Conservation (phyloP, 2,113 vertebrate genomes). For the Gobius niger region DNA sequence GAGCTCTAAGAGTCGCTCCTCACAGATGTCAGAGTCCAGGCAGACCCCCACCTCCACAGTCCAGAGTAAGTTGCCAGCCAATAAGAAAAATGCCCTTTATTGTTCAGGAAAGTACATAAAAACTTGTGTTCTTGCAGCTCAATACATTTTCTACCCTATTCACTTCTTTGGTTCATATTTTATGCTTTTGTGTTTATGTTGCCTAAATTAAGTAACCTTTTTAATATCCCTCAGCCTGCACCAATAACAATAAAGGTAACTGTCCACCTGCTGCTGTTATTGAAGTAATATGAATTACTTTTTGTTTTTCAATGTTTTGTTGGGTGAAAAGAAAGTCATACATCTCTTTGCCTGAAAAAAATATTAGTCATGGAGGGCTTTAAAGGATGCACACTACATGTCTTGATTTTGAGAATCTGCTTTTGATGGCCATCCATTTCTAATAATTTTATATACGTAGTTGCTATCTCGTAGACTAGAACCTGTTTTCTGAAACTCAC, state of each 20-base stretch:
- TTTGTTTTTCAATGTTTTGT: slow-evolving; percentile 55
- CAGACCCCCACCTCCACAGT: slow-evolving; percentile 81
- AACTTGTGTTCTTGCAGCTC: slow-evolving; percentile 7
- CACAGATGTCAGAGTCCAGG: slow-evolving; percentile 79
- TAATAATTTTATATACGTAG: slow-evolving; percentile 52
- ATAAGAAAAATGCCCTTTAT: slow-evolving; percentile 30
- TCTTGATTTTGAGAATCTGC: slow-evolving; percentile 6
- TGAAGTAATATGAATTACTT: slow-evolving; percentile 59
- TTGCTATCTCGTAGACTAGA: slow-evolving; percentile 52
- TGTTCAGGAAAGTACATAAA: slow-evolving; percentile 32
- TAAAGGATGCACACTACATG: slow-evolving; percentile 24
- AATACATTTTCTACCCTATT: slow-evolving; percentile 13
- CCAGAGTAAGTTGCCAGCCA: slow-evolving; percentile 81
- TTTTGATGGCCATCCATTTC: slow-evolving; percentile 62
- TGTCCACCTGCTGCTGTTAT: slow-evolving; percentile 60
- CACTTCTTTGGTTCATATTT: slow-evolving; percentile 19
- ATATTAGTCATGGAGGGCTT: slow-evolving; percentile 72
- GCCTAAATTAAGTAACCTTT: slow-evolving; percentile 71
- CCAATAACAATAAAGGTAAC: slow-evolving; percentile 82
- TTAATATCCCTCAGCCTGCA: slow-evolving; percentile 78
- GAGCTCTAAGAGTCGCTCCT: slow-evolving; percentile 77
- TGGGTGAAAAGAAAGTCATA: slow-evolving; percentile 49
- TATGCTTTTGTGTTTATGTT: slow-evolving; percentile 56
- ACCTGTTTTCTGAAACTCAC: slow-evolving; percentile 35
- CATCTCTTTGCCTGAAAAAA: slow-evolving; percentile 58